Base-by-base conservation (phyloP, 2,888 invertebrate species). In the Clunio marinus region DNA sequence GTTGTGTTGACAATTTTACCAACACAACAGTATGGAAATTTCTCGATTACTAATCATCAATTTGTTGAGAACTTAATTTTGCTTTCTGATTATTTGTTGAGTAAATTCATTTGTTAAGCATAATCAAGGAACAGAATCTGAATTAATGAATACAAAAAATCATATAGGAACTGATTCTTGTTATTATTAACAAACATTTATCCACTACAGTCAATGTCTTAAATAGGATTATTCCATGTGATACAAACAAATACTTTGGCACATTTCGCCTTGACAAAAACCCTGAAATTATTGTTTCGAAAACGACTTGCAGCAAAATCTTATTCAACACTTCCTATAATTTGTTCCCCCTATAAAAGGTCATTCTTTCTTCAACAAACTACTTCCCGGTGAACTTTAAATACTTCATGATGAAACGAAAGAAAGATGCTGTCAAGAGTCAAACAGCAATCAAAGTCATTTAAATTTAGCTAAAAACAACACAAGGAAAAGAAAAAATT, bases 211-310 rank as follows among this genome's bases (percentile, higher is more conserved):
- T 7, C 51, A 17, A 15, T n/a, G 51, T 51, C n/a, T 13, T 51
- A n/a, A n/a, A n/a, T n/a, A 7, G 22, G 4, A 22, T 22, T 7
- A 51, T 51, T 22, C 13, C 17, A 22, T 51, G 51, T 51, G 51
- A 51, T 17, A 7, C 51, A 51, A 8, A 32, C 15, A 45, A 45
- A 57, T n/a, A 57, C 27, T 27, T 22, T 22, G 22, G 41, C 8
- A 8, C 4, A 20, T 2, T 46, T 55, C 22, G 32, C 66, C 66
- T 66, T 66, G 66, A 66, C 66, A 55, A 46, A 46, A 66, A 66
- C 66, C 66, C 66, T 66, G 66, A 66, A 63, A 66, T 32, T 22
- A 22, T 55, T 25, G 5, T 22, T 51, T 22, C 51, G 51, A 20
- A 57, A 57, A n/a, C 51, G 20, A 10, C 51, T 51, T 51, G 17